A percentile compares a stretch with the other conserved stretches of the same genome.
phyloP scores from a whole-genome alignment of 2,888 invertebrate species.

The Pilophorus perplexus region DNA sequence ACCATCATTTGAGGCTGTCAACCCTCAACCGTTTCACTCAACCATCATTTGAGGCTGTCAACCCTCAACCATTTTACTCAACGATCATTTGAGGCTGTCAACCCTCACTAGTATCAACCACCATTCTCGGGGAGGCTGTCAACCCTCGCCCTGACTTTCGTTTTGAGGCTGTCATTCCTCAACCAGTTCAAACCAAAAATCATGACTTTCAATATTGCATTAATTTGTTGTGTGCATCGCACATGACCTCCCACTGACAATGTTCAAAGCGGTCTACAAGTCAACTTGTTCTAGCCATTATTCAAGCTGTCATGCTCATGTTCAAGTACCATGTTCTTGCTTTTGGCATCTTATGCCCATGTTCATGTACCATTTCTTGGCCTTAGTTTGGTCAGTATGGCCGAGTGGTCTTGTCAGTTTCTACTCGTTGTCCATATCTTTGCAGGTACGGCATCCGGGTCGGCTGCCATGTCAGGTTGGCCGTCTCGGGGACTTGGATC shows the following conservation, averaged over 20 bases:
- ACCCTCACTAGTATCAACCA: no score
- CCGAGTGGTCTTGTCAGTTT: slow-evolving; percentile 13
- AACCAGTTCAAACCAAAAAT: not conserved
- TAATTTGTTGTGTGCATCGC: not conserved
- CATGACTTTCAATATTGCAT: not conserved
- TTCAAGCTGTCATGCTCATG: slow-evolving; percentile 6
- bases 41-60: no score
- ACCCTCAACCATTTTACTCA: no score
- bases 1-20: no score
- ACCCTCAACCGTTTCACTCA: no score
- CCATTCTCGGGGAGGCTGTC: slow-evolving; percentile 14
- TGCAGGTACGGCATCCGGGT: slow-evolving; percentile 23
- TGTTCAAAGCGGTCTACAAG: not conserved
- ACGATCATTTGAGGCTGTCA: no score
- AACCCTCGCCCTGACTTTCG: not conserved
- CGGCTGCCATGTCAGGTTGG: slow-evolving; percentile 31
- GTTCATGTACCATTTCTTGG: not conserved
- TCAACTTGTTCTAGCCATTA: not conserved
- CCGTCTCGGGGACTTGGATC: slow-evolving; percentile 19
- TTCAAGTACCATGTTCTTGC: not conserved
- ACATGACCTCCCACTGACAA: not conserved
- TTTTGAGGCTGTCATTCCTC: not conserved
- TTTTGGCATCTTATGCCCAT: not conserved
- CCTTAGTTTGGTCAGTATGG: slow-evolving; percentile 5
- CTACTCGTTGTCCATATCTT: not conserved